Evolutionary conservation across 2,113 vertebrate genomes (phyloP).

Genomic region (Hippocampus comes): DNA sequence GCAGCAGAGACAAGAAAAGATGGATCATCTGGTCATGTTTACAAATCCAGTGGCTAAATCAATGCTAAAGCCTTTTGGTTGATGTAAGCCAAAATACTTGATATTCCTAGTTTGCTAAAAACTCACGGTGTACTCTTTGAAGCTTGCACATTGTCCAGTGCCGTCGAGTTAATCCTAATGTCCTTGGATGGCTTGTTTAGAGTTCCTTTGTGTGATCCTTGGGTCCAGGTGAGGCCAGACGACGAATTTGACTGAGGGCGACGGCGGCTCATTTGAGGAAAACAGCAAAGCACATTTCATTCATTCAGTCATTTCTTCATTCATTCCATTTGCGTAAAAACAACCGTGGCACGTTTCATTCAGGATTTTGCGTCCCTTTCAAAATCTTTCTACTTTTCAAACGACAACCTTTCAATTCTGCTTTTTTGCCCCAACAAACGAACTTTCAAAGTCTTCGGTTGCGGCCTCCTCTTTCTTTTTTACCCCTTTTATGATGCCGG

Average conservation of each 20-base stretch:
- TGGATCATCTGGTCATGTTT: slow-evolving; percentile 40
- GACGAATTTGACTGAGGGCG: not conserved
- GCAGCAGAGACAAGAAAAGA: not conserved
- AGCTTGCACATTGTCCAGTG: not conserved
- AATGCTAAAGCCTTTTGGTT: slow-evolving; percentile 47
- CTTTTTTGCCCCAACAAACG: no score
- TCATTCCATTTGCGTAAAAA: not conserved
- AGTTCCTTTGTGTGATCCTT: slow-evolving; percentile 26
- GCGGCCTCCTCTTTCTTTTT: no score
- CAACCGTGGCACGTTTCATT: no score
- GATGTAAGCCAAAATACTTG: slow-evolving; percentile 60
- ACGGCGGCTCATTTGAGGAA: not conserved
- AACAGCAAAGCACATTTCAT: not conserved
- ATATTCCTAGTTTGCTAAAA: slow-evolving; percentile 58
- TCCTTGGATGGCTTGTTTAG: slow-evolving; percentile 63
- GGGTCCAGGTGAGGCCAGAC: slow-evolving; percentile 51
- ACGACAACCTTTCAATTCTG: no score
- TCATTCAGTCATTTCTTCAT: not conserved
- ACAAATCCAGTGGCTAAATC: slow-evolving; percentile 65
- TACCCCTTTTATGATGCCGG: no score
- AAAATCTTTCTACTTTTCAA: no score
- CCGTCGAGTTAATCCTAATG: slow-evolving; percentile 14
- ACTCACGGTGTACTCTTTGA: slow-evolving; percentile 35
- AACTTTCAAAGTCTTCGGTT: no score
- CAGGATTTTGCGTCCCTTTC: no score